Percentiles rank a stretch among this genome's conserved stretches.
Conservation (phyloP, 2,888 invertebrate species). For the Apocheima hispidaria region DNA sequence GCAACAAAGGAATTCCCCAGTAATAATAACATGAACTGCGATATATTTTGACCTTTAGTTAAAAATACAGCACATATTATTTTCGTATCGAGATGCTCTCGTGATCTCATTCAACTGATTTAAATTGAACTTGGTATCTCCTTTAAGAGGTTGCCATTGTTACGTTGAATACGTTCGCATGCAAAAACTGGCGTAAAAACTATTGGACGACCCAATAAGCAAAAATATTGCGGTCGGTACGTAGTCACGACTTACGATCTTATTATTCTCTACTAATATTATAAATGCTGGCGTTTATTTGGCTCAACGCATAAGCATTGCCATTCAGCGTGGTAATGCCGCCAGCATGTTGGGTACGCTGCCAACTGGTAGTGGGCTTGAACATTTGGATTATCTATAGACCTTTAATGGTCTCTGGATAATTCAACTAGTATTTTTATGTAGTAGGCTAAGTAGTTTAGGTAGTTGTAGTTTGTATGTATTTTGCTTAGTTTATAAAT, state of each 20-base stretch:
- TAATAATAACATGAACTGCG: background rate
- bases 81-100: background rate
- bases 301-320: too few species aligned
- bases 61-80: background rate
- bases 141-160: conserved; percentile 12
- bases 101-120: conserved; percentile 19
- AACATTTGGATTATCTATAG: too few species aligned
- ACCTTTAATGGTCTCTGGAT: too few species aligned
- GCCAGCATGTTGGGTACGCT: too few species aligned
- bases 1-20: background rate
- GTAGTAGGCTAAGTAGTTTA: too few species aligned
- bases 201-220: conserved; percentile 22
- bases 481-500: too few species aligned
- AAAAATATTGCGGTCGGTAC: conserved; percentile 13
- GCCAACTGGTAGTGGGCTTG: too few species aligned
- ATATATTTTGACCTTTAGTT: conserved; percentile 8
- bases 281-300: too few species aligned
- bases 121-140: conserved; percentile 3
- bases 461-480: too few species aligned
- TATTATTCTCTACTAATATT: conserved; percentile 8
- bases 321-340: too few species aligned
- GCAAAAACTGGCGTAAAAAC: conserved; percentile 27
- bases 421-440: too few species aligned
- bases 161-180: conserved; percentile 15
- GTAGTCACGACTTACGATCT: conserved; percentile 27